phyloP scores from a whole-genome alignment of 2,888 invertebrate species.

The Drosophila eohydei region DNA sequence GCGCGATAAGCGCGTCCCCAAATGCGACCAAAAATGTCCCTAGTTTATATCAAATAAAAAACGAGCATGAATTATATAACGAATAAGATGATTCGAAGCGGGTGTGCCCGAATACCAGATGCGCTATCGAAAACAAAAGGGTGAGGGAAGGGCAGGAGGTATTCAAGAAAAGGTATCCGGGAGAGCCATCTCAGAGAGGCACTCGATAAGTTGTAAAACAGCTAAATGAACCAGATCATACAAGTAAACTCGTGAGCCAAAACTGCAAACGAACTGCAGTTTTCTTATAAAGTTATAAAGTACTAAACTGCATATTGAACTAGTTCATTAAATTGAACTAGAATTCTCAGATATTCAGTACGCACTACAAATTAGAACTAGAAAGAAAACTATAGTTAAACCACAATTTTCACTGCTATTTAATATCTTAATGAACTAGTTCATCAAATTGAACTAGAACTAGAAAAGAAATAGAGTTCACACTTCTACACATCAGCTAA shows the following conservation, averaged over 20 bases:
- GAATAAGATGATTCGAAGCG: background rate
- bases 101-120: background rate
- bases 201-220: too few species aligned
- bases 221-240: too few species aligned
- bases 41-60: constrained; percentile 79
- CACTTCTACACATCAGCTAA: background rate
- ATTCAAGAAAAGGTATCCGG: background rate
- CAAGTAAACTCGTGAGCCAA: too few species aligned
- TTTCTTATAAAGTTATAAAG: too few species aligned
- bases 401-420: background rate
- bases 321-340: too few species aligned
- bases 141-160: background rate
- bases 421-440: background rate
- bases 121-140: background rate
- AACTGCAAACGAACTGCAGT: too few species aligned
- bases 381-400: background rate
- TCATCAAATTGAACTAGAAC: background rate
- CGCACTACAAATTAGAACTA: too few species aligned
- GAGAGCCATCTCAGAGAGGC: background rate
- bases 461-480: background rate
- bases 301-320: too few species aligned
- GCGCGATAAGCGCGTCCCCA: constrained; percentile 67
- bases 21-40: constrained; percentile 70
- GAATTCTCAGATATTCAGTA: too few species aligned
- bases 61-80: constrained; percentile 7